phyloP scores from a whole-genome alignment of 2,888 invertebrate species.

The Aspidiotus destructor region DNA sequence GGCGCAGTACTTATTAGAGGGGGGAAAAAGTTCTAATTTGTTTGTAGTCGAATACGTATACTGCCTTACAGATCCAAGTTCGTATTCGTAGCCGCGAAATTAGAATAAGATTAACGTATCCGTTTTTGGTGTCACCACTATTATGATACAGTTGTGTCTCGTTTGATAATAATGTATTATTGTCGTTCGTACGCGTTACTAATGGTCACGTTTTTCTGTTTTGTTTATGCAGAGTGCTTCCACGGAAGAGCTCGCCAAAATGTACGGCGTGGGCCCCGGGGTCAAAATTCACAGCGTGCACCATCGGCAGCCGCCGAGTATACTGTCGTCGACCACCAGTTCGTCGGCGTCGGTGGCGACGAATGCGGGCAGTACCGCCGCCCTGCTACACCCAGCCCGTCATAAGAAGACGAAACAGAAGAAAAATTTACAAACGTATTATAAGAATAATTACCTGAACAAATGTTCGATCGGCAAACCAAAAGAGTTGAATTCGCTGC shows the following conservation, averaged over 20 bases:
- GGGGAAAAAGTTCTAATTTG: too few species aligned
- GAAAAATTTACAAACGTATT: slow-evolving; percentile 32
- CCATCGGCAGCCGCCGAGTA: slow-evolving; percentile 37
- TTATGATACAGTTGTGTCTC: too few species aligned
- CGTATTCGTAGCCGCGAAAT: too few species aligned
- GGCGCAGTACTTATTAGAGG: too few species aligned
- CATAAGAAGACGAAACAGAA: slow-evolving; percentile 35
- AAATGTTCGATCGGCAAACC: slow-evolving; percentile 35
- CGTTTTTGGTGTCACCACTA: too few species aligned
- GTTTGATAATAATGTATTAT: too few species aligned
- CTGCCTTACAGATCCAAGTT: too few species aligned
- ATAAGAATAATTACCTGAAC: slow-evolving; percentile 36
- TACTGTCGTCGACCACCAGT: slow-evolving; percentile 38
- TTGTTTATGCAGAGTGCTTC: slow-evolving; percentile 35
- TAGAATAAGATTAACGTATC: too few species aligned
- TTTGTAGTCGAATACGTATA: too few species aligned
- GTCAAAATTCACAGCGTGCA: slow-evolving; percentile 36
- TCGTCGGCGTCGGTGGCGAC: slow-evolving; percentile 38
- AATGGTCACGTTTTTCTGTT: background rate
- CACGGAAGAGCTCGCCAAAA: slow-evolving; percentile 36
- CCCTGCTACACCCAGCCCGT: slow-evolving; percentile 35
- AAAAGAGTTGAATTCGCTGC: slow-evolving; percentile 38
- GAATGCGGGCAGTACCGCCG: slow-evolving; percentile 37
- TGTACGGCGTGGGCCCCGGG: slow-evolving; percentile 36
- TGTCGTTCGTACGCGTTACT: background rate